phyloP scores from a whole-genome alignment of 2,113 vertebrate genomes.

The Oreotragus oreotragus region DNA sequence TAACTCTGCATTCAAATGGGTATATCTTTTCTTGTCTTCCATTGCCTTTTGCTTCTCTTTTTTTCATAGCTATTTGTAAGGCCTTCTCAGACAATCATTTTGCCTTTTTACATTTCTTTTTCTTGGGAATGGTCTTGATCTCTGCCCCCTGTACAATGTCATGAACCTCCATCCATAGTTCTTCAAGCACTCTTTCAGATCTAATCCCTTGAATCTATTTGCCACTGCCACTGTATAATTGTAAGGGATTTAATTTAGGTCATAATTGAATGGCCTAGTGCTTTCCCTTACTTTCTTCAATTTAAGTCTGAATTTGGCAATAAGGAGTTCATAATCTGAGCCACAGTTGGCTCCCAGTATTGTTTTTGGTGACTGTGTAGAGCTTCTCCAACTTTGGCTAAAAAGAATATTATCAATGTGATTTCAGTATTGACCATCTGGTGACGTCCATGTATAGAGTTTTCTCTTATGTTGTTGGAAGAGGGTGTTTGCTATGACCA shows the following conservation, averaged over 20 bases:
- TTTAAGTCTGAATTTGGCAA: not conserved
- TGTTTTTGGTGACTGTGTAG: not conserved
- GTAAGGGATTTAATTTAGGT: not conserved
- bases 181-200: not conserved
- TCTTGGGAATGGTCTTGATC: not conserved
- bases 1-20: not conserved
- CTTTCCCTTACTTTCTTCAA: not conserved
- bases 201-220: not conserved
- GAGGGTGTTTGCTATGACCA: not conserved
- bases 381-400: not conserved
- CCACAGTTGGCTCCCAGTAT: not conserved
- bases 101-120: not conserved
- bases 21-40: not conserved
- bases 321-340: not conserved
- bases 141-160: accelerated
- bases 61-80: not conserved
- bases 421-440: not conserved
- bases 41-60: not conserved
- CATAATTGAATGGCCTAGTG: not conserved
- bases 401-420: not conserved
- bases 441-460: not conserved
- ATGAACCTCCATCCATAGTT: not conserved
- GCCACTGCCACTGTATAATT: not conserved
- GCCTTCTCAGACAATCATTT: not conserved
- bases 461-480: not conserved